Percentiles rank a stretch among this genome's conserved stretches.
These are phyloP conservation scores for Meda fulgida DNA, from an alignment of 2,797 vertebrate genomes.

Conservation along the genomic window DNA sequence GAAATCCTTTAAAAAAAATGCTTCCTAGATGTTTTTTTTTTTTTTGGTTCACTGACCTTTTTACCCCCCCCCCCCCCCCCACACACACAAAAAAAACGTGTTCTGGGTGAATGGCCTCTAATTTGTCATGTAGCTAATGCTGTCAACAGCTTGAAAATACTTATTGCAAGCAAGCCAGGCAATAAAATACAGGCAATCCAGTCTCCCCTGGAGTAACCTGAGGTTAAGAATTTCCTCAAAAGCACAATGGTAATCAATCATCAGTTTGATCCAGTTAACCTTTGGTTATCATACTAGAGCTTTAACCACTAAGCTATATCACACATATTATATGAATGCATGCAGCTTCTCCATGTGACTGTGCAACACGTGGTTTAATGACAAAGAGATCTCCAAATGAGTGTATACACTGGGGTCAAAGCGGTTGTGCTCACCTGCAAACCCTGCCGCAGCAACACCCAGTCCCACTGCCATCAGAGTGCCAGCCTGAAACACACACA, in stretches of 20 bases:
- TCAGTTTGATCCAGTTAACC: slow-evolving; percentile 4
- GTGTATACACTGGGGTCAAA: not conserved
- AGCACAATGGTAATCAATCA: slow-evolving; percentile 21
- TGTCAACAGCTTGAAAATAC: not conserved
- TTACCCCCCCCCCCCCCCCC: not conserved
- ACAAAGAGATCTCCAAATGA: not conserved
- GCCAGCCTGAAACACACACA: slow-evolving; percentile 75
- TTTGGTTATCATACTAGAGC: slow-evolving; percentile 3
- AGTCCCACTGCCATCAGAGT: slow-evolving; percentile 88
- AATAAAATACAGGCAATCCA: not conserved
- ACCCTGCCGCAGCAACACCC: slow-evolving; percentile 85
- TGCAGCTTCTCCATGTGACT: not conserved
- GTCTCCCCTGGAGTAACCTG: slow-evolving; percentile 3
- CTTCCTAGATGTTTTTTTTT: not conserved
- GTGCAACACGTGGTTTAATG: not conserved
- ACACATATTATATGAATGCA: not conserved
- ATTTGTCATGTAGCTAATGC: not conserved
- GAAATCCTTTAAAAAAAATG: no score
- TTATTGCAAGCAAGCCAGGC: not conserved
- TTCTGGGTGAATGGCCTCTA: not conserved
- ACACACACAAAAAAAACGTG: no score
- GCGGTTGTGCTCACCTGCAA: slow-evolving; percentile 83
- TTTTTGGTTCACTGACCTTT: not conserved
- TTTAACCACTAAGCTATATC: slow-evolving; percentile 12
- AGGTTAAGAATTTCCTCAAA: slow-evolving; percentile 11